These are phyloP conservation scores for Nasonovia ribisnigri DNA, from an alignment of 2,888 invertebrate species.

Conservation along the genomic window DNA sequence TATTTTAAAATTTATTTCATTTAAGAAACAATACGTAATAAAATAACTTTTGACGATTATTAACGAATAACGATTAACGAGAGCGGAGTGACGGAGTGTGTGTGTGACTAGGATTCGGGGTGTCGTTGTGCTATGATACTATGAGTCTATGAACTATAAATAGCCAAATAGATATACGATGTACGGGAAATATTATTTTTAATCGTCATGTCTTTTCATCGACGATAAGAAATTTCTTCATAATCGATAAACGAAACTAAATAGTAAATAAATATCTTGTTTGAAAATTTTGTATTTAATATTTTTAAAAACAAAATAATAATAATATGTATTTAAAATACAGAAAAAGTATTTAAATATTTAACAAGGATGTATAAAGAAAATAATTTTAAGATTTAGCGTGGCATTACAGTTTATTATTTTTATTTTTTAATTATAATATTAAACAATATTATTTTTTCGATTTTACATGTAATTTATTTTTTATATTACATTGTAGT, in stretches of 20 bases:
- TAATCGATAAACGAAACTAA: constrained; percentile 20
- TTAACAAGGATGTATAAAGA: constrained; percentile 9
- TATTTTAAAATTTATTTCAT: too few species aligned
- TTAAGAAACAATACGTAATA: too few species aligned
- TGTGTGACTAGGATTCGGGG: too few species aligned
- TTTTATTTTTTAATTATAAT: background rate
- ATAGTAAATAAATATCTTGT: constrained; percentile 5
- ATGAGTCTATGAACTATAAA: constrained; percentile 10
- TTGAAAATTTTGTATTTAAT: constrained; percentile 7
- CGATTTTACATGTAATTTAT: constrained; percentile 29
- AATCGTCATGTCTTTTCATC: constrained; percentile 4
- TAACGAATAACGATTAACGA: background rate
- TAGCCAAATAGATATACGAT: constrained; percentile 20
- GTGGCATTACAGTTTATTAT: constrained; percentile 16
- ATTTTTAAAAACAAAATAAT: constrained; percentile 16
- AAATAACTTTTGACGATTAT: background rate
- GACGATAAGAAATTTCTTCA: constrained; percentile 3
- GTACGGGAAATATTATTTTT: constrained; percentile 2
- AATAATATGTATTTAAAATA: constrained; percentile 17
- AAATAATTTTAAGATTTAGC: constrained; percentile 2
- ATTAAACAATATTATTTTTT: constrained; percentile 28
- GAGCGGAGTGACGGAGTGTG: too few species aligned
- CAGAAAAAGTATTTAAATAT: constrained; percentile 17
- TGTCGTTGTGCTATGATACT: background rate
- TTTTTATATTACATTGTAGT: constrained; percentile 22